Evolutionary conservation across 2,113 vertebrate species (phyloP).

Genomic region (Poeciliopsis turrubarensis): DNA sequence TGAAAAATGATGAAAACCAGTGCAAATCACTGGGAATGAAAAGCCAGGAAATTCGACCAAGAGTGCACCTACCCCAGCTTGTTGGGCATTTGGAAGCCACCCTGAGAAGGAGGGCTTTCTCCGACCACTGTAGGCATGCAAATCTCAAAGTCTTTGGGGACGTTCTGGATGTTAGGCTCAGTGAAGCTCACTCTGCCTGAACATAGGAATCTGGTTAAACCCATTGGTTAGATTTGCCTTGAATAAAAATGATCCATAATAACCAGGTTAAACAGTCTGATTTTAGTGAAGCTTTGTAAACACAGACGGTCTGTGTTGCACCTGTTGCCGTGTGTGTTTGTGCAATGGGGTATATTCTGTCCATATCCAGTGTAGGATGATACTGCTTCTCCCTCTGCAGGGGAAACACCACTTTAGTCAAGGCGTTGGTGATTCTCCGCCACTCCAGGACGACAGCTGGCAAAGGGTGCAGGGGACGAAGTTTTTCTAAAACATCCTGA

Average conservation of each 20-base stretch:
- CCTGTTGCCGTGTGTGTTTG: conserved; percentile 97
- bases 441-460: conserved; percentile 94
- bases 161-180: conserved; percentile 97
- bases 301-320: conserved; percentile 47
- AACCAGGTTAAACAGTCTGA: neutral
- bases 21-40: neutral
- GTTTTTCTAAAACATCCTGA: conserved; percentile 90
- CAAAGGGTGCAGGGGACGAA: conserved; percentile 87
- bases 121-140: conserved; percentile 85
- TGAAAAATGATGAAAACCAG: neutral
- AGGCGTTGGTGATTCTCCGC: conserved; percentile 93
- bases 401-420: conserved; percentile 95
- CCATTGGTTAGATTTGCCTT: neutral
- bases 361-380: conserved; percentile 86
- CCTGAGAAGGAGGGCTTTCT: conserved; percentile 87
- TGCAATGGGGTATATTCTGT: conserved; percentile 90
- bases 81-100: conserved; percentile 10
- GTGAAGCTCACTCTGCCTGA: conserved; percentile 91
- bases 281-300: neutral
- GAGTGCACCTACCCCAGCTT: conserved; percentile 62
- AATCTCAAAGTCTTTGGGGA: conserved; percentile 97
- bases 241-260: neutral
- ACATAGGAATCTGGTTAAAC: conserved; percentile 6
- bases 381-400: conserved; percentile 88
- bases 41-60: neutral